A percentile compares a stretch with the other conserved stretches of the same genome.
Evolutionary conservation across 2,797 vertebrate genomes (phyloP).

Genomic region (Gambusia yucatana): DNA sequence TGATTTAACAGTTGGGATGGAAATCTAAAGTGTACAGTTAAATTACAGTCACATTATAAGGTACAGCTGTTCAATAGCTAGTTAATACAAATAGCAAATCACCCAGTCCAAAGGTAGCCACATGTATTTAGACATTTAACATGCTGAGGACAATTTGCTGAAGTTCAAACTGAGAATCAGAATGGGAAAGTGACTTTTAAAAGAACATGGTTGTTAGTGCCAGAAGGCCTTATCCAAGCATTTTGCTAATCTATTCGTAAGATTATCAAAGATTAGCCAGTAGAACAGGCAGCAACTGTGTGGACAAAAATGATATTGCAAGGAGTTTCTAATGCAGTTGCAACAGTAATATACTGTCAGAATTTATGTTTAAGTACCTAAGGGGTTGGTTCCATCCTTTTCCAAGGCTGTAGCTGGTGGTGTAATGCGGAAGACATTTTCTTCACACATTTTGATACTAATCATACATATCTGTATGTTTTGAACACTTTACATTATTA

Average conservation of each 20-base stretch:
- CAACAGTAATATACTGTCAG: background rate
- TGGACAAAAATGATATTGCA: background rate
- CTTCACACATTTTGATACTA: constrained; percentile 5
- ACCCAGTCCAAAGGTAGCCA: background rate
- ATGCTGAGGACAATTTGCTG: background rate
- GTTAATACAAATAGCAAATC: background rate
- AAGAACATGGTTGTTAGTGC: background rate
- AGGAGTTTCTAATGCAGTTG: background rate
- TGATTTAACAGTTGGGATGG: constrained; percentile 10
- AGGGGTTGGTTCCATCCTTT: background rate
- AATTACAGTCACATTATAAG: background rate
- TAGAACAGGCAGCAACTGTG: background rate
- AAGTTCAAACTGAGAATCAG: background rate
- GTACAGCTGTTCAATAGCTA: background rate
- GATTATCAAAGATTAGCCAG: too few species aligned
- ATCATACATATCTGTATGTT: constrained; percentile 16
- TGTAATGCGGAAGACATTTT: background rate
- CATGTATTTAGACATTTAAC: background rate
- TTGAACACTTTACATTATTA: constrained; percentile 10
- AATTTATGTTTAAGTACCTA: background rate
- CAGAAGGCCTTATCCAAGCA: background rate
- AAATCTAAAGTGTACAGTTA: constrained; percentile 16
- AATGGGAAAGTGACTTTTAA: background rate
- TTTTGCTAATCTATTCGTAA: background rate
- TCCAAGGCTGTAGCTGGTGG: background rate